These are phyloP conservation scores for Oedothorax gibbosus DNA, from an alignment of 1,140 invertebrate species.

Conservation along the genomic window DNA sequence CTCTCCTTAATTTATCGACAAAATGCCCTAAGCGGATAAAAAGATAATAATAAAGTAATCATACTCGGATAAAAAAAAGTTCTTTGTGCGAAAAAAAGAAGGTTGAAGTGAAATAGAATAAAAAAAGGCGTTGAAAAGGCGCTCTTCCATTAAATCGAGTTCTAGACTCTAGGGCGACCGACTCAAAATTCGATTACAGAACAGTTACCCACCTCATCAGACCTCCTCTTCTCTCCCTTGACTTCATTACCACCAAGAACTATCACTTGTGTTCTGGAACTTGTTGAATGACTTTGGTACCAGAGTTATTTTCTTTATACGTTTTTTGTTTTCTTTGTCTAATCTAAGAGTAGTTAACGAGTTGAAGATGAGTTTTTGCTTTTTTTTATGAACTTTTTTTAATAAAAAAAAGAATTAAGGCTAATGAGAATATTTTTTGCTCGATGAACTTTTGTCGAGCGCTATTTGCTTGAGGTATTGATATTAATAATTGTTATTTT, in stretches of 20 bases:
- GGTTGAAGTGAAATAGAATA: not conserved
- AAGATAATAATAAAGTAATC: constrained; percentile 55
- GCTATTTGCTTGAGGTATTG: too few relatives aligned
- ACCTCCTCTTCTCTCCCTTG: not conserved
- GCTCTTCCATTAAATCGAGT: constrained; percentile 49
- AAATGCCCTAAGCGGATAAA: constrained; percentile 26
- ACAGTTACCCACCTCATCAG: constrained; percentile 30
- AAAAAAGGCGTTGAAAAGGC: not conserved
- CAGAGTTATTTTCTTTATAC: too few relatives aligned
- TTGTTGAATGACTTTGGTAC: constrained; percentile 29
- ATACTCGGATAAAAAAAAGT: constrained; percentile 15
- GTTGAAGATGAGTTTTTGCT: not conserved
- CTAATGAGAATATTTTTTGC: too few relatives aligned
- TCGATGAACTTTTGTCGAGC: too few relatives aligned
- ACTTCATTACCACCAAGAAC: constrained; percentile 41
- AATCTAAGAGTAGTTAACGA: constrained; percentile 10
- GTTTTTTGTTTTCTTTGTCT: not conserved
- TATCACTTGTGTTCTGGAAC: not conserved
- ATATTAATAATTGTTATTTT: too few relatives aligned
- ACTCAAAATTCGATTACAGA: constrained; percentile 54
- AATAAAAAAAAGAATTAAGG: too few relatives aligned
- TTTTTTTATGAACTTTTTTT: too few relatives aligned
- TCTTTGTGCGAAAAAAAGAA: not conserved
- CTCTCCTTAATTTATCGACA: constrained; percentile 42
- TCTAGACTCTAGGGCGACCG: constrained; percentile 32